Percentiles rank a stretch among this genome's conserved stretches.
Evolutionary conservation across 2,888 invertebrate genomes (phyloP).

Genomic region (Hydraecia micacea): DNA sequence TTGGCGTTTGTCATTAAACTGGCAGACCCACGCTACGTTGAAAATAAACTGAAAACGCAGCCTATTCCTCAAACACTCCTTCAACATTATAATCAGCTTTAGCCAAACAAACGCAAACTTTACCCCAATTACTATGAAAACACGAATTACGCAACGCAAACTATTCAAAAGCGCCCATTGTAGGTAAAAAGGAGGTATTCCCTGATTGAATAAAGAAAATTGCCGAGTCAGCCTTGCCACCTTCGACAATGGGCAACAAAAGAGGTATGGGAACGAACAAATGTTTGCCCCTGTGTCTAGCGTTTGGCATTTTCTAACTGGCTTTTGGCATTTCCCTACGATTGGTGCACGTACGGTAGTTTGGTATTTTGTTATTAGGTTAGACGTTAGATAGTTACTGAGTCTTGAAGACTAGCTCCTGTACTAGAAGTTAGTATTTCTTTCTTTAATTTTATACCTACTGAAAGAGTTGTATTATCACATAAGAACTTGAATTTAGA

Average conservation of each 20-base stretch:
- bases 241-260: conserved; percentile 69
- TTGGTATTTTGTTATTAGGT: conserved; percentile 52
- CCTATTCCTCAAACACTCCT: background rate
- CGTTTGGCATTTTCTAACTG: conserved; percentile 75
- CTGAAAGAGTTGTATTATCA: background rate
- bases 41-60: too few species aligned
- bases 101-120: conserved; percentile 37
- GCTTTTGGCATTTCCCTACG: conserved; percentile 73
- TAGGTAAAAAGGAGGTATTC: conserved; percentile 62
- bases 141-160: conserved; percentile 62
- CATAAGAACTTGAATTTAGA: background rate
- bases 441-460: background rate
- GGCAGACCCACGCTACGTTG: background rate
- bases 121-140: conserved; percentile 55
- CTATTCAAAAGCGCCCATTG: conserved; percentile 58
- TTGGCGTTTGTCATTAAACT: too few species aligned
- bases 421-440: background rate
- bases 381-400: background rate
- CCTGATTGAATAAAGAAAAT: conserved; percentile 72
- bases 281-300: conserved; percentile 74
- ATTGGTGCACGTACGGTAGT: conserved; percentile 50
- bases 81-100: conserved; percentile 29
- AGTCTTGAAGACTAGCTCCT: background rate
- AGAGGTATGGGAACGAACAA: conserved; percentile 69
- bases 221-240: conserved; percentile 69